Percentiles rank a stretch among this genome's conserved stretches.
Conservation (phyloP, 2,888 invertebrate species). For the Agrochola litura region DNA sequence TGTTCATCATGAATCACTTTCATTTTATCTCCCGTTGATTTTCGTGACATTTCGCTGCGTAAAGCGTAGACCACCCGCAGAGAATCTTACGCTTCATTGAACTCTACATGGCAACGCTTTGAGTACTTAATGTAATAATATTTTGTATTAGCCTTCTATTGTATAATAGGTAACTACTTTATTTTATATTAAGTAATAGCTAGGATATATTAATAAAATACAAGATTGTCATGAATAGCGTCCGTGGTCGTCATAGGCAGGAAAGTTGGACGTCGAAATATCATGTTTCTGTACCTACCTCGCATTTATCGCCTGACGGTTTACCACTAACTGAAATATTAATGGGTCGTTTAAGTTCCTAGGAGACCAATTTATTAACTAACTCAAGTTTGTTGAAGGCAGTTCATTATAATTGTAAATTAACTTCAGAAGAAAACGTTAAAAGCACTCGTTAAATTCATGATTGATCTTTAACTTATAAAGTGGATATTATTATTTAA, state of each 20-base stretch:
- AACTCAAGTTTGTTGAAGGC: conserved; percentile 10
- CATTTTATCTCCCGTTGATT: conserved; percentile 14
- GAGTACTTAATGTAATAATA: conserved; percentile 26
- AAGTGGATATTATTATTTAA: conserved; percentile 5
- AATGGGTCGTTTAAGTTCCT: conserved; percentile 25
- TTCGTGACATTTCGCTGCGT: conserved; percentile 30
- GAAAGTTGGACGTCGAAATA: conserved; percentile 18
- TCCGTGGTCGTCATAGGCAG: not conserved
- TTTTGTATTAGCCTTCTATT: conserved; percentile 19
- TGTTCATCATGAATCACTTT: conserved; percentile 4
- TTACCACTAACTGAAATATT: conserved; percentile 45
- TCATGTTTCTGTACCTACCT: conserved; percentile 3
- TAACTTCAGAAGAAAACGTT: conserved; percentile 9
- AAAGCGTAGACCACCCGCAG: conserved; percentile 38
- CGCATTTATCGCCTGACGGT: conserved; percentile 1
- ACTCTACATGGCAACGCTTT: conserved; percentile 14
- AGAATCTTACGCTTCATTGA: conserved; percentile 29
- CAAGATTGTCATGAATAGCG: not conserved
- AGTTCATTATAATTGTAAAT: conserved; percentile 28
- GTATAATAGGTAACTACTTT: not conserved
- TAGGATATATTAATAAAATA: conserved; percentile 9
- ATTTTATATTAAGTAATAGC: not conserved
- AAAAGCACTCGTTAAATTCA: conserved; percentile 6
- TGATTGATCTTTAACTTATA: conserved; percentile 1
- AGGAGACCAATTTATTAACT: conserved; percentile 7